Percentiles rank a stretch among this genome's conserved stretches.
Conservation (phyloP, 2,888 invertebrate species). For the Bugula neritina region DNA sequence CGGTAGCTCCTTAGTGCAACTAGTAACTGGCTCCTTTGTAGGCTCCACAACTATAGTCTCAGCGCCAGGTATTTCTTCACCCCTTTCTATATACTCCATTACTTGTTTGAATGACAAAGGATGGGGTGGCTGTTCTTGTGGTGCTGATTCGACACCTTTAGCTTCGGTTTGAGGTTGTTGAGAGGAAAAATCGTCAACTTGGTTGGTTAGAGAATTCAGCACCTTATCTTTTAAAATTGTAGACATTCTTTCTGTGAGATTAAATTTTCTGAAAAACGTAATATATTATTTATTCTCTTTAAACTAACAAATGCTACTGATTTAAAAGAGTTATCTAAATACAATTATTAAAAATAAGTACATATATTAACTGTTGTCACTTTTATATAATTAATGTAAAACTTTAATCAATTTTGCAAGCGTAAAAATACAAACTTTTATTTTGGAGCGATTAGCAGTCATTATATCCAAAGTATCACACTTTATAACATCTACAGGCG, state of each 20-base stretch:
- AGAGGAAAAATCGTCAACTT: neutral
- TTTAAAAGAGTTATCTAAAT: no score
- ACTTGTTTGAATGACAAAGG: slow-evolving; percentile 5
- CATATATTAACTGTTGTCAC: no score
- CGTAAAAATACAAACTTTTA: no score
- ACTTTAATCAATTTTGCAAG: no score
- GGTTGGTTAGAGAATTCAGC: neutral
- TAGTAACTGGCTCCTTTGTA: slow-evolving; percentile 1
- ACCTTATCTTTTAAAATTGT: neutral
- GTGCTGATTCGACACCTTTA: neutral
- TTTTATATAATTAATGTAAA: no score
- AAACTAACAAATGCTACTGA: no score
- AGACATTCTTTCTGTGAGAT: neutral
- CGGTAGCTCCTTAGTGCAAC: neutral
- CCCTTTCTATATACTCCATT: slow-evolving; percentile 6
- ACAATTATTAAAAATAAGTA: no score
- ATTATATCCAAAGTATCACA: no score
- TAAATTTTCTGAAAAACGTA: neutral
- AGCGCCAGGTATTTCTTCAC: neutral
- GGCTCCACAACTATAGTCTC: slow-evolving; percentile 16
- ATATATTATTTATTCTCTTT: no score
- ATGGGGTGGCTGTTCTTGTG: no score
- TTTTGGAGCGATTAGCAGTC: no score
- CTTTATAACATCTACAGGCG: no score
- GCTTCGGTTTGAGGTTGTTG: neutral